A percentile compares a stretch with the other conserved stretches of the same genome.
phyloP scores from a whole-genome alignment of 92 coral and sea anemone genomes.

The Ricordea florida region DNA sequence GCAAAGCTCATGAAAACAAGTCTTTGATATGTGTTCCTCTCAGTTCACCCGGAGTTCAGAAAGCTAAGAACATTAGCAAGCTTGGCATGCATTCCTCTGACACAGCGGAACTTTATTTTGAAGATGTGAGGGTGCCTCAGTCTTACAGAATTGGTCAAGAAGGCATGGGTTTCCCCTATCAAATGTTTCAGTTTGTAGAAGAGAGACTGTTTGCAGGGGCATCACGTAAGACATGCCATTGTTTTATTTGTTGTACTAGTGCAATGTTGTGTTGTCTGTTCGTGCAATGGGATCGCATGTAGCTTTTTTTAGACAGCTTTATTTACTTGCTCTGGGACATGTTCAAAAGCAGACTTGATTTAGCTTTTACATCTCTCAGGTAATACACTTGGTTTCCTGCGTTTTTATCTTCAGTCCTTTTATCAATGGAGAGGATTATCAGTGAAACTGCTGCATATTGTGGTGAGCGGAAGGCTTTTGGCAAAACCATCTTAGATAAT shows the following conservation, averaged over 20 bases:
- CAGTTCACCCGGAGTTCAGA: conserved; percentile 77
- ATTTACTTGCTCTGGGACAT: no score
- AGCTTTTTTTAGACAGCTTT: no score
- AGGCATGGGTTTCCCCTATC: conserved; percentile 92
- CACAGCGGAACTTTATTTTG: conserved; percentile 97
- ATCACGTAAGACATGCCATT: conserved; percentile 46
- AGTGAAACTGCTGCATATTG: conserved; percentile 94
- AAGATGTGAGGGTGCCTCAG: conserved; percentile 93
- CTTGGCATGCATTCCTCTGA: conserved; percentile 99
- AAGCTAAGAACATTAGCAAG: conserved; percentile 81
- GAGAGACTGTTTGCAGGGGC: conserved; percentile 98
- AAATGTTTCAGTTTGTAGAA: conserved; percentile 98
- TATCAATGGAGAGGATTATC: conserved; percentile 81
- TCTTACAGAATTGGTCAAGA: conserved; percentile 91
- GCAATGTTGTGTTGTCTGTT: no score
- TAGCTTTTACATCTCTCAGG: no score
- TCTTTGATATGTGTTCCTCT: conserved; percentile 87
- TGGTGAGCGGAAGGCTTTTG: conserved; percentile 85
- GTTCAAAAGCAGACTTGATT: no score
- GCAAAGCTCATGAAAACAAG: conserved; percentile 83
- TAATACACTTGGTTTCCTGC: no score
- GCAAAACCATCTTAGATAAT: conserved; percentile 87
- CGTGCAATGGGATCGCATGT: no score
- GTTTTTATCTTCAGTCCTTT: conserved; percentile 52
- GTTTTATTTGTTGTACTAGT: no score